Percentiles rank a stretch among this genome's conserved stretches.
Conservation (phyloP, 1,140 invertebrate genomes). For the Octopus sinensis region DNA sequence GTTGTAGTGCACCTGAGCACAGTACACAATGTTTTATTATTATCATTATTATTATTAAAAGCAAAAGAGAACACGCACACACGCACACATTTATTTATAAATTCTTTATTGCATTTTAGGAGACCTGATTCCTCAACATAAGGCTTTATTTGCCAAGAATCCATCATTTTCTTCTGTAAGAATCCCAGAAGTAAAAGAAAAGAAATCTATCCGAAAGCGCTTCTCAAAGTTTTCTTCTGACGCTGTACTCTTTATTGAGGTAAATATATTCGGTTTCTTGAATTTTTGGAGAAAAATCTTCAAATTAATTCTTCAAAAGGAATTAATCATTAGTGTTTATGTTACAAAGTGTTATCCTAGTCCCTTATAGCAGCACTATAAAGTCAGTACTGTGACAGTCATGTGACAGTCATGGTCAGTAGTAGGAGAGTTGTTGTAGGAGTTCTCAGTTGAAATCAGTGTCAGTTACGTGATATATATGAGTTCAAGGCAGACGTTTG, state of each 20-base stretch:
- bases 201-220: slow-evolving; percentile 56
- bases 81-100: too few species aligned
- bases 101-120: slow-evolving; percentile 39
- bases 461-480: too few species aligned
- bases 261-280: slow-evolving; percentile 25
- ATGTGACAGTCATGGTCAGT: neutral
- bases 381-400: neutral
- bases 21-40: too few species aligned
- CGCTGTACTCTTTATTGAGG: slow-evolving; percentile 62
- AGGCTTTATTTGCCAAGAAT: slow-evolving; percentile 65
- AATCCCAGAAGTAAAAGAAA: slow-evolving; percentile 50
- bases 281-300: neutral
- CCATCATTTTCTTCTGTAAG: slow-evolving; percentile 61
- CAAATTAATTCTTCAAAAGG: neutral
- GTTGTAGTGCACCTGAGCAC: too few species aligned
- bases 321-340: neutral
- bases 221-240: slow-evolving; percentile 63
- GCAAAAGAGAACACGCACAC: too few species aligned
- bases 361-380: neutral
- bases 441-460: too few species aligned
- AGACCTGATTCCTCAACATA: slow-evolving; percentile 62
- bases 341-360: neutral
- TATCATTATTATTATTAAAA: too few species aligned
- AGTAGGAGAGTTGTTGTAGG: neutral
- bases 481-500: too few species aligned